Percentiles rank a stretch among this genome's conserved stretches.
phyloP scores from a whole-genome alignment of 2,888 invertebrate species.

The Vanessa cardui region DNA sequence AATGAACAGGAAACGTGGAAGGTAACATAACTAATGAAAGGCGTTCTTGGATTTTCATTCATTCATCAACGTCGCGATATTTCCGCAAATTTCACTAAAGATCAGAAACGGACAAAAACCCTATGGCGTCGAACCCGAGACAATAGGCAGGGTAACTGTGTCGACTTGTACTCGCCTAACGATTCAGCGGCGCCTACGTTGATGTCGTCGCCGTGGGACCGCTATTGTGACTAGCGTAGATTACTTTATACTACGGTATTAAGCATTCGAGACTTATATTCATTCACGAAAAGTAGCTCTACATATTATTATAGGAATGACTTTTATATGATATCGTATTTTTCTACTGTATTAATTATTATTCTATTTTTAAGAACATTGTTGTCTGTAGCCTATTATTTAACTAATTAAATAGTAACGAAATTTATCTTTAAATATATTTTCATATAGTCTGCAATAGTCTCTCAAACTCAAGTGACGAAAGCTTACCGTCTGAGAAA shows the following conservation, averaged over 20 bases:
- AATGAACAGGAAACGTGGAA: constrained; percentile 1
- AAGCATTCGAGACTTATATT: constrained; percentile 9
- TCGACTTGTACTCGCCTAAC: constrained; percentile 37
- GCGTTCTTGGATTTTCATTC: constrained; percentile 21
- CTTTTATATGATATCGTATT: not conserved
- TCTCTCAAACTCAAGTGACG: too few species aligned
- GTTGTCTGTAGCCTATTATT: too few species aligned
- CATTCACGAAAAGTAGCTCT: not conserved
- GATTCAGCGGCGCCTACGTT: constrained; percentile 9
- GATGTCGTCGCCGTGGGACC: constrained; percentile 36
- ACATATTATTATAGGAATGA: not conserved
- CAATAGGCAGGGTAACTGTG: constrained; percentile 60
- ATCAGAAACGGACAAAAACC: constrained; percentile 64
- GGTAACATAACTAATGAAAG: not conserved
- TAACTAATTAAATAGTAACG: too few species aligned
- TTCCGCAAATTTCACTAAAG: constrained; percentile 61
- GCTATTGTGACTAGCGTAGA: constrained; percentile 28
- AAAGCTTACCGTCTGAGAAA: too few species aligned
- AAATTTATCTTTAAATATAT: too few species aligned
- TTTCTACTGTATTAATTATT: not conserved
- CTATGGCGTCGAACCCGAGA: constrained; percentile 51
- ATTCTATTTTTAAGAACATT: not conserved
- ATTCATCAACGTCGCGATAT: constrained; percentile 37
- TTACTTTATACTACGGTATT: constrained; percentile 9
- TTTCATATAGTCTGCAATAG: too few species aligned